A percentile compares a stretch with the other conserved stretches of the same genome.
phyloP scores from a whole-genome alignment of 2,888 invertebrate species.

The Ypsolopha sequella region DNA sequence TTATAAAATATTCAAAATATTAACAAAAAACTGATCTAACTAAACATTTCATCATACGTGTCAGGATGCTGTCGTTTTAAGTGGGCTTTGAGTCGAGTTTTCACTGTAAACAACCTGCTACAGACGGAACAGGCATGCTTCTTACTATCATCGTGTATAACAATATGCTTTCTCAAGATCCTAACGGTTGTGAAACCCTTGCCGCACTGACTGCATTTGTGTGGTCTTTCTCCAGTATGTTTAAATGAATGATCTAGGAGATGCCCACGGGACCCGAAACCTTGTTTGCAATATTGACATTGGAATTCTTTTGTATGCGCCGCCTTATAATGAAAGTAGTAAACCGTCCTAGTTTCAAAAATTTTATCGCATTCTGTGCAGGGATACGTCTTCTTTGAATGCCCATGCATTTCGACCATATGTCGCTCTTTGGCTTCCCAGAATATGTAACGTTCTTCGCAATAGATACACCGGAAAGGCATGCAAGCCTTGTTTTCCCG shows the following conservation, averaged over 20 bases:
- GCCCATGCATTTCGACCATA: constrained; percentile 1
- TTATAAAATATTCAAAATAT: too few species aligned
- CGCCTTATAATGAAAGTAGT: constrained; percentile 2
- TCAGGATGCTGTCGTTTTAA: neutral
- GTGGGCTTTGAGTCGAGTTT: neutral
- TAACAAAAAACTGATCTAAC: too few species aligned
- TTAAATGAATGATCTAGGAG: constrained; percentile 14
- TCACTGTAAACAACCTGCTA: neutral
- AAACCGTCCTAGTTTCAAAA: neutral
- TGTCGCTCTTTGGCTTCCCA: constrained; percentile 2
- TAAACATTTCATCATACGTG: neutral
- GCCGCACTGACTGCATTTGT: constrained; percentile 6
- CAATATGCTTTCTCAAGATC: neutral
- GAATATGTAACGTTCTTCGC: constrained; percentile 4
- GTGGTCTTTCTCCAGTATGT: constrained; percentile 7
- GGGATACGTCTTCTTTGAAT: constrained; percentile 1
- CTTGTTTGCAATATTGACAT: constrained; percentile 2
- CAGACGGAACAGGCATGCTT: neutral
- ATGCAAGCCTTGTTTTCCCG: neutral
- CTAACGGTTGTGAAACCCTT: constrained; percentile 1
- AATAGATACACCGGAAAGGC: constrained; percentile 2
- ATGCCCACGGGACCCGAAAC: neutral
- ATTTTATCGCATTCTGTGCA: constrained; percentile 4
- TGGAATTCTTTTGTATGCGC: neutral
- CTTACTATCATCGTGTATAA: neutral